Percentiles rank a stretch among this genome's conserved stretches.
These are phyloP conservation scores for Novumbra hubbsi DNA, from an alignment of 2,797 vertebrate species.

Conservation along the genomic window DNA sequence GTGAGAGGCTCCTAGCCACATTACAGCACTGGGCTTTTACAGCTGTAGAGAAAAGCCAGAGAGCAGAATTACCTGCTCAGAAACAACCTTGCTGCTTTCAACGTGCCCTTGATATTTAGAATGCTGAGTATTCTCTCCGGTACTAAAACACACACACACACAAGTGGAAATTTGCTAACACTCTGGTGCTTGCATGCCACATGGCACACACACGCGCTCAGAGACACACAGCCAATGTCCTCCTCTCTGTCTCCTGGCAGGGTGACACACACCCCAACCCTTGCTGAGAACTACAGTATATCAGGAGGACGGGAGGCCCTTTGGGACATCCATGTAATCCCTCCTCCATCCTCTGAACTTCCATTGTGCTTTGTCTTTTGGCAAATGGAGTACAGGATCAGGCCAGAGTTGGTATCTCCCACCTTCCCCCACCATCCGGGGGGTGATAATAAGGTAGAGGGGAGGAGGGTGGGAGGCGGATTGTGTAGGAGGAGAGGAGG, in stretches of 20 bases:
- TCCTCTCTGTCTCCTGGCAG: not conserved
- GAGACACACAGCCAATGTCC: not conserved
- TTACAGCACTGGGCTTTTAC: constrained; percentile 48
- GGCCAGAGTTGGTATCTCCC: not conserved
- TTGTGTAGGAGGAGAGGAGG: constrained; percentile 22
- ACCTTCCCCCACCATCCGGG: not conserved
- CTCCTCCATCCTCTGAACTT: not conserved
- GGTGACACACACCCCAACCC: constrained; percentile 13
- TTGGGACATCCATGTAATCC: not conserved
- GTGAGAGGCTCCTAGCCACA: constrained; percentile 68
- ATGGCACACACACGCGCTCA: constrained; percentile 18
- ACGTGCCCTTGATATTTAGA: constrained; percentile 72
- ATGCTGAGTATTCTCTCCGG: constrained; percentile 16
- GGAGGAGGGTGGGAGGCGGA: not conserved
- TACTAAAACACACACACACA: constrained; percentile 29
- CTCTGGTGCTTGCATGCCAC: not conserved
- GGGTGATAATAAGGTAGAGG: not conserved
- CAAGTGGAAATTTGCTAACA: not conserved
- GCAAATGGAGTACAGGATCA: not conserved
- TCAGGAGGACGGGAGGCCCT: not conserved
- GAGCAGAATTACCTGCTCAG: constrained; percentile 71
- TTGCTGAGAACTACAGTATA: not conserved
- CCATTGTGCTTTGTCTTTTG: not conserved
- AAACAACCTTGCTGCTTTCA: constrained; percentile 65
- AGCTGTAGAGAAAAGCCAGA: constrained; percentile 33